Percentiles rank a stretch among this genome's conserved stretches.
phyloP scores from a whole-genome alignment of 2,113 vertebrate genomes.

The Scomber scombrus region DNA sequence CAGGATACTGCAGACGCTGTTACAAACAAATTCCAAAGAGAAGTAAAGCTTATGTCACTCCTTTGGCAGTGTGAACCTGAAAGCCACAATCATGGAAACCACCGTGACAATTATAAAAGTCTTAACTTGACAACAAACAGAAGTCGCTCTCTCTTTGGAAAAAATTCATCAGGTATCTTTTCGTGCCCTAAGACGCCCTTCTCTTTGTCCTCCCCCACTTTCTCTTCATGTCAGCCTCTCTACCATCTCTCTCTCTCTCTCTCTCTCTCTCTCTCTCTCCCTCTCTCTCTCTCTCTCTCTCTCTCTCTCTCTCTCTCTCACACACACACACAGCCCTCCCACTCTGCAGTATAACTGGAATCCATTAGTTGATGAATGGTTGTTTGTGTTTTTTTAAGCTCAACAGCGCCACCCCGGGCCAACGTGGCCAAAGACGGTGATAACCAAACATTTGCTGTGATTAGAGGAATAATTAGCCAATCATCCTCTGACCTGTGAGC shows the following conservation, averaged over 20 bases:
- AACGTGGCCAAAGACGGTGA: conserved; percentile 36
- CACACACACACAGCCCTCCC: conserved; percentile 10
- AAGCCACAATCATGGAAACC: neutral
- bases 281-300: neutral
- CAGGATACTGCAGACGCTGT: neutral
- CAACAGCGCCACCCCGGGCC: conserved; percentile 68
- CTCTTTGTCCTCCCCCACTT: conserved; percentile 10
- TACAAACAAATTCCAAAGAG: neutral
- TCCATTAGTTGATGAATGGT: conserved; percentile 75
- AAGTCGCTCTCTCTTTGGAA: neutral
- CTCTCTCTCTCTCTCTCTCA: conserved; percentile 9
- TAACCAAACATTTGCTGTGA: conserved; percentile 71
- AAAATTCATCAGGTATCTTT: neutral
- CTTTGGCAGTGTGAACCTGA: neutral
- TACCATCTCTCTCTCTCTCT: neutral
- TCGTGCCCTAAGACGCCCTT: neutral
- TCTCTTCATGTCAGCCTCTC: conserved; percentile 19
- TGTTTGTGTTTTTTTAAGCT: conserved; percentile 79
- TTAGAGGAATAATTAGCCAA: conserved; percentile 78
- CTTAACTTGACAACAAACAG: neutral
- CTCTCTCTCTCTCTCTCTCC: conserved; percentile 5
- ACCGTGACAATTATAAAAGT: neutral
- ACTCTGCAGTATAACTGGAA: conserved; percentile 68
- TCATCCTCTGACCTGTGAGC: conserved; percentile 69
- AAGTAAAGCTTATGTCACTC: neutral